phyloP scores from a whole-genome alignment of 2,888 invertebrate genomes.

The Cosmia pyralina region DNA sequence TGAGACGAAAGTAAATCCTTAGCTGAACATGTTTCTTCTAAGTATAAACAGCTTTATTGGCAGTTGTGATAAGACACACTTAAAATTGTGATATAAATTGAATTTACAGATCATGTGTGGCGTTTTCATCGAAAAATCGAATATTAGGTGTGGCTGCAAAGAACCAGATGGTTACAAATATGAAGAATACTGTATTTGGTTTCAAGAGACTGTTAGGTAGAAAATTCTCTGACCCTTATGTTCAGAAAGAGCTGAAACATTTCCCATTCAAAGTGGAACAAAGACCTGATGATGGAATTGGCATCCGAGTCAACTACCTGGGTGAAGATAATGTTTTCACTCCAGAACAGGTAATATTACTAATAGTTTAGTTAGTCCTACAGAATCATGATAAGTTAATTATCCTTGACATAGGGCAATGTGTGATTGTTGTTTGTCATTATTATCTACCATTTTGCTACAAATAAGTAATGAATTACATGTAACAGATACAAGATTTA shows the following conservation, averaged over 20 bases:
- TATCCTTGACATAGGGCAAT: conserved; percentile 36
- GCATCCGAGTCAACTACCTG: conserved; percentile 96
- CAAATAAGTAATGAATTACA: conserved; percentile 9
- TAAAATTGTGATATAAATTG: conserved; percentile 1
- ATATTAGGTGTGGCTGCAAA: conserved; percentile 99
- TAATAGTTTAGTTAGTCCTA: conserved; percentile 6
- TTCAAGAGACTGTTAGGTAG: conserved; percentile 98
- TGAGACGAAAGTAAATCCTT: not conserved
- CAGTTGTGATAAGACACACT: not conserved
- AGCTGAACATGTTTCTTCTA: conserved; percentile 2
- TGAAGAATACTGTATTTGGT: conserved; percentile 98
- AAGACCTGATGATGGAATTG: conserved; percentile 94
- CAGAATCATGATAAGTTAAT: conserved; percentile 15
- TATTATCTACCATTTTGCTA: conserved; percentile 16
- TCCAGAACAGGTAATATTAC: conserved; percentile 93
- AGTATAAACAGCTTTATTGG: not conserved
- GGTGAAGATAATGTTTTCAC: conserved; percentile 96
- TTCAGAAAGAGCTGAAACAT: conserved; percentile 95
- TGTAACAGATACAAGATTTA: not conserved
- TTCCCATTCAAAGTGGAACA: conserved; percentile 95
- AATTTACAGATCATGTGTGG: conserved; percentile 96
- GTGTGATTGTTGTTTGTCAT: conserved; percentile 28
- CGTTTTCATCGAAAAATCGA: conserved; percentile 97
- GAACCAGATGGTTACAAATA: conserved; percentile 98
- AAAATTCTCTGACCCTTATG: conserved; percentile 96